Percentiles rank a stretch among this genome's conserved stretches.
Evolutionary conservation across 2,888 invertebrate species (phyloP).

Genomic region (Papilio demoleus): DNA sequence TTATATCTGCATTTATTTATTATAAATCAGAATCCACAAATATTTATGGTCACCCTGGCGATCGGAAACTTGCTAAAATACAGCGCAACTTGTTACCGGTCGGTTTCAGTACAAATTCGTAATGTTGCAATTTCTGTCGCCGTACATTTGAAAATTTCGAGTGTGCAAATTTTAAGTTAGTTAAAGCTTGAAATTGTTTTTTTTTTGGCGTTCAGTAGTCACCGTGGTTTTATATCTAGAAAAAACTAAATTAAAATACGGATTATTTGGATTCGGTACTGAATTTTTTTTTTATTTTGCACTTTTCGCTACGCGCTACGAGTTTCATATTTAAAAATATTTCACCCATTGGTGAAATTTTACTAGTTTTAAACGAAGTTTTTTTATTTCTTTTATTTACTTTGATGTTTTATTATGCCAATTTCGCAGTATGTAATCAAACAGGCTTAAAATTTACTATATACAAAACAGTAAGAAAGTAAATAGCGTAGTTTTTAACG

Average conservation of each 20-base stretch:
- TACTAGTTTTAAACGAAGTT: neutral
- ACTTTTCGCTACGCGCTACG: neutral
- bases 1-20: too few relatives aligned
- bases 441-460: too few relatives aligned
- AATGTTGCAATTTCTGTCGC: constrained; percentile 64
- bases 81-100: constrained; percentile 79
- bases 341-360: neutral
- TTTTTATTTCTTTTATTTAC: neutral
- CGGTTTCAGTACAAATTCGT: constrained; percentile 73
- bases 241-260: constrained; percentile 23
- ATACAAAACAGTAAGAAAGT: too few relatives aligned
- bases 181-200: constrained; percentile 22
- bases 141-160: constrained; percentile 58
- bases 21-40: neutral
- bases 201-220: constrained; percentile 25
- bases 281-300: constrained; percentile 17
- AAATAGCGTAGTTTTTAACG: too few relatives aligned
- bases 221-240: constrained; percentile 27
- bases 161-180: constrained; percentile 41
- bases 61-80: constrained; percentile 79
- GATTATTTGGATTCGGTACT: constrained; percentile 12
- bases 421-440: too few relatives aligned
- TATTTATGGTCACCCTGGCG: constrained; percentile 52
- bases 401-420: neutral
- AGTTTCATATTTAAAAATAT: constrained; percentile 10